phyloP scores from a whole-genome alignment of 2,113 vertebrate genomes.

The Butorides virescens region DNA sequence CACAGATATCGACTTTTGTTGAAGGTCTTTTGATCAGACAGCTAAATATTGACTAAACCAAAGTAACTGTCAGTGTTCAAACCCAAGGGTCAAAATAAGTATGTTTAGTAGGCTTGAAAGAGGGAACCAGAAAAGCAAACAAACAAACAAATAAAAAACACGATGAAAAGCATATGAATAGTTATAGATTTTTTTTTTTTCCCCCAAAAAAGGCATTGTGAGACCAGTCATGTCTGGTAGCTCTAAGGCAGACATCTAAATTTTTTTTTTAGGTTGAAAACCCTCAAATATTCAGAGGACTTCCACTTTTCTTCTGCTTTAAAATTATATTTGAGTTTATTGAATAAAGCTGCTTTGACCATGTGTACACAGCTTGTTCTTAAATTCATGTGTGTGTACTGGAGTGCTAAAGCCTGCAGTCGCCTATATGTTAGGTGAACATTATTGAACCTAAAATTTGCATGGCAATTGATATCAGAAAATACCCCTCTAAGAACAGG shows the following conservation, averaged over 20 bases:
- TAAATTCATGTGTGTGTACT: neutral
- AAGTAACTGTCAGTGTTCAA: neutral
- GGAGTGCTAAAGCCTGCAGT: neutral
- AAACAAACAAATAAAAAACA: neutral
- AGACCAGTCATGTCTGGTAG: neutral
- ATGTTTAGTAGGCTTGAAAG: neutral
- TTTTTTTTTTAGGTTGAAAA: neutral
- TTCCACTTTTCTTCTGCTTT: neutral
- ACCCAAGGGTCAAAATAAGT: conserved; percentile 8
- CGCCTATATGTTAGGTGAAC: neutral
- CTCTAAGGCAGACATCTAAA: neutral
- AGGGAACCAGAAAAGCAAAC: neutral
- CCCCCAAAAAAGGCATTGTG: neutral
- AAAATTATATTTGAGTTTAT: neutral
- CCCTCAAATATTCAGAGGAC: neutral
- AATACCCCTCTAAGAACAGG: neutral
- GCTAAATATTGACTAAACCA: neutral
- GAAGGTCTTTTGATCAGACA: neutral
- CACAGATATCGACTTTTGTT: neutral
- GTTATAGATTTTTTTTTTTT: neutral
- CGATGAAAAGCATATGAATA: neutral
- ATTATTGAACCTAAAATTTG: neutral
- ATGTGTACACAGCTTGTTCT: neutral
- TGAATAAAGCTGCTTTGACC: neutral
- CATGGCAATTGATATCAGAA: neutral